Percentiles rank a stretch among this genome's conserved stretches.
phyloP scores from a whole-genome alignment of 2,113 vertebrate genomes.

The Axis porcinus region DNA sequence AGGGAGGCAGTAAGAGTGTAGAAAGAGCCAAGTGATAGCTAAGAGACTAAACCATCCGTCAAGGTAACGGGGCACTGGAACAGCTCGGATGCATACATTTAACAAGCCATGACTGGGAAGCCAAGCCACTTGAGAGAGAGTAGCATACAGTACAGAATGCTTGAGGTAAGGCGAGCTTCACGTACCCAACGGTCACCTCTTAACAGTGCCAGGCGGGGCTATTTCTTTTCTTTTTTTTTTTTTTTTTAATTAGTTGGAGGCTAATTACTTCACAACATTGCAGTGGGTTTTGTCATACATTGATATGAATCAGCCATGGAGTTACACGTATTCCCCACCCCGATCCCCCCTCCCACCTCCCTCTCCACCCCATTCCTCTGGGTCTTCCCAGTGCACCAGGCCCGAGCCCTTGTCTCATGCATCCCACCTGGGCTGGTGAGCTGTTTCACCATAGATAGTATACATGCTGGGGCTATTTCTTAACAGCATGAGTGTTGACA shows the following conservation, averaged over 20 bases:
- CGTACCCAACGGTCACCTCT: background rate
- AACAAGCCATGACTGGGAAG: background rate
- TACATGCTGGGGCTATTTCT: background rate
- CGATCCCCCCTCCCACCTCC: no score
- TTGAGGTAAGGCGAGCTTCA: background rate
- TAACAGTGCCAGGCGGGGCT: background rate
- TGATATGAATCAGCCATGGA: no score
- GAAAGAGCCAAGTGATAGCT: background rate
- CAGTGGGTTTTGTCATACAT: no score
- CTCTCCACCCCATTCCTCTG: no score
- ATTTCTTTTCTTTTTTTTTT: no score
- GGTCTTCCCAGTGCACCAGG: no score
- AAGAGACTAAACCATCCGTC: background rate
- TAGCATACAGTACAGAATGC: background rate
- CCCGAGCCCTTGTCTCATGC: no score
- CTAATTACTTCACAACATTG: no score
- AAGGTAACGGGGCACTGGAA: background rate
- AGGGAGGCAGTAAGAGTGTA: background rate
- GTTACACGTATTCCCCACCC: no score
- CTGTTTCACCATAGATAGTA: no score
- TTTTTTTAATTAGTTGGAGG: no score
- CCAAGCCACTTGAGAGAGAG: background rate
- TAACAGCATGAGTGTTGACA: background rate
- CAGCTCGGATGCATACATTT: background rate
- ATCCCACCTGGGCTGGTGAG: no score